Percentiles rank a stretch among this genome's conserved stretches.
Evolutionary conservation across 1,140 invertebrate genomes (phyloP).

Genomic region (Parasteatoda tepidariorum): DNA sequence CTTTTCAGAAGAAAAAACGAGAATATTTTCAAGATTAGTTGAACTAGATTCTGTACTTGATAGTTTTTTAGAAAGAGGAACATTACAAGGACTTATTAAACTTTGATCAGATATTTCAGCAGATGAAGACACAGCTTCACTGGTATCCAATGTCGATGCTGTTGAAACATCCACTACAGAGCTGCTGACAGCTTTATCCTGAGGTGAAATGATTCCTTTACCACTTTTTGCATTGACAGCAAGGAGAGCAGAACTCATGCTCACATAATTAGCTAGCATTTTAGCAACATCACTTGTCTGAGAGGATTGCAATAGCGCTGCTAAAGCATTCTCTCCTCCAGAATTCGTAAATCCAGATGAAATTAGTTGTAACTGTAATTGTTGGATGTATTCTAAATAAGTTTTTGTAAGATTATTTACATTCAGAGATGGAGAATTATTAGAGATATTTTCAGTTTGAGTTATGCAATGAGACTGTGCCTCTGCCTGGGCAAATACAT

Average conservation of each 20-base stretch:
- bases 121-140: conserved; percentile 37
- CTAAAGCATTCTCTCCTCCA: background rate
- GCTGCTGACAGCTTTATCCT: conserved; percentile 47
- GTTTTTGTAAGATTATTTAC: conserved; percentile 28
- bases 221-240: background rate
- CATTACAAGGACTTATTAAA: background rate
- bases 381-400: conserved; percentile 23
- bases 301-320: background rate
- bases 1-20: background rate
- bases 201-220: conserved; percentile 3
- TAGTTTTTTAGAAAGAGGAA: background rate
- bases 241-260: conserved; percentile 12
- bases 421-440: background rate
- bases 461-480: background rate
- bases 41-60: background rate
- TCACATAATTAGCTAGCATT: conserved; percentile 1
- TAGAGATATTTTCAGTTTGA: conserved; percentile 2
- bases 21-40: background rate
- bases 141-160: background rate
- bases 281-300: conserved; percentile 22
- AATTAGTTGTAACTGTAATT: conserved; percentile 10
- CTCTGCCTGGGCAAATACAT: background rate
- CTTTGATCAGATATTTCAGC: background rate
- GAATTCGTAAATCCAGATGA: background rate
- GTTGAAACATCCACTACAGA: conserved; percentile 5